Conservation (phyloP, 2,113 vertebrate genomes). For the Gobio gobio region DNA sequence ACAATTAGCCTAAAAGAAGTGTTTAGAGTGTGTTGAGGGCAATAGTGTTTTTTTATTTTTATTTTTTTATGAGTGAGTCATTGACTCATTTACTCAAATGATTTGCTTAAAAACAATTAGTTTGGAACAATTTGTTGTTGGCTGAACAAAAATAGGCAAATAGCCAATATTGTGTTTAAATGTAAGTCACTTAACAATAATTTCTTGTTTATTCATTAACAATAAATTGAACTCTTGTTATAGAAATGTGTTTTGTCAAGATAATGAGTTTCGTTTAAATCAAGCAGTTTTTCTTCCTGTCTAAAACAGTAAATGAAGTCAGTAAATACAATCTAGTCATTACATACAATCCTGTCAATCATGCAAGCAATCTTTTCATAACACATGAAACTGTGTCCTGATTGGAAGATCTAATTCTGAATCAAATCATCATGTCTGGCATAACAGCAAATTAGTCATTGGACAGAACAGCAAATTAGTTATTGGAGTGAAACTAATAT, state of each 20-base stretch:
- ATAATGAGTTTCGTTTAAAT: not conserved
- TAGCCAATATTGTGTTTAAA: not conserved
- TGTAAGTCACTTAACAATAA: not conserved
- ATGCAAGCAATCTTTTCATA: not conserved
- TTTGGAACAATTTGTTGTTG: not conserved
- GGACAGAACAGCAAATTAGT: not conserved
- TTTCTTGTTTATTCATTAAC: not conserved
- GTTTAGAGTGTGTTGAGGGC: too few species aligned
- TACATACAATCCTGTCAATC: not conserved
- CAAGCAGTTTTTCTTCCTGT: not conserved
- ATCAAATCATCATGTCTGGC: conserved; percentile 5
- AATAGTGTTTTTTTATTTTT: too few species aligned
- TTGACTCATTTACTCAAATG: not conserved
- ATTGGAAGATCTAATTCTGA: not conserved
- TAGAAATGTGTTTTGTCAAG: not conserved
- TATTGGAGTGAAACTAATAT: not conserved
- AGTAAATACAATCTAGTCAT: not conserved
- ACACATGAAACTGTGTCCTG: not conserved
- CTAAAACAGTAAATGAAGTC: not conserved
- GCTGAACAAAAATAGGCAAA: not conserved
- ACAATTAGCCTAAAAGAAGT: not conserved
- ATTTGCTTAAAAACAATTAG: not conserved
- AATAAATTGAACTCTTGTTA: not conserved
- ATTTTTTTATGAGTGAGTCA: not conserved
- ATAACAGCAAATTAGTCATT: not conserved